These are phyloP conservation scores for Heliocidaris erythrogramma DNA, from an alignment of 35 echinoderm and acorn worm species.

Conservation along the genomic window DNA sequence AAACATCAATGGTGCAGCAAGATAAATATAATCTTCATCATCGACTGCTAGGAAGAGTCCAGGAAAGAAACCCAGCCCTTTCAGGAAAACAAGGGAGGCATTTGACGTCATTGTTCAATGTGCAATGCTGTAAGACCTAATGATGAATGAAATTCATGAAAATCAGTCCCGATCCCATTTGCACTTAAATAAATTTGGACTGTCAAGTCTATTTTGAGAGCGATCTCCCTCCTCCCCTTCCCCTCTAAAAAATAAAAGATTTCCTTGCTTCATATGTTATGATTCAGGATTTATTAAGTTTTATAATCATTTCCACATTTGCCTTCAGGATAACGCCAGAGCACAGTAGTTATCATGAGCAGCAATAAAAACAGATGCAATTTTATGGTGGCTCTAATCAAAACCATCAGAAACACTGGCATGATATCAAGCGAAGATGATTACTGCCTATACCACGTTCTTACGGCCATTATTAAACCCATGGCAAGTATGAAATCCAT, in stretches of 20 bases:
- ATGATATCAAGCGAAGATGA: too few relatives aligned
- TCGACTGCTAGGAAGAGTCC: not conserved
- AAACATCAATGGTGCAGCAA: not conserved
- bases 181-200: not conserved
- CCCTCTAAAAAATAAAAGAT: not conserved
- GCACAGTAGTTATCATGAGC: not conserved
- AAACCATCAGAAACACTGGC: too few relatives aligned
- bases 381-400: not conserved
- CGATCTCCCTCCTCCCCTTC: not conserved
- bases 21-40: slow-evolving; percentile 6
- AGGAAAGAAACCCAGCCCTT: not conserved
- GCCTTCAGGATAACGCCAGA: not conserved
- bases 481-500: not conserved
- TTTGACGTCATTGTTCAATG: slow-evolving; percentile 10
- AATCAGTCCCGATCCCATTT: not conserved
- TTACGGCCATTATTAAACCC: too few relatives aligned
- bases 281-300: not conserved
- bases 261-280: not conserved
- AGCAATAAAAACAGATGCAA: not conserved
- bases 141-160: slow-evolving; percentile 18
- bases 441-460: too few relatives aligned
- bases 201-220: slow-evolving; percentile 2
- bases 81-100: slow-evolving; percentile 1
- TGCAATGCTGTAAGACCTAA: slow-evolving; percentile 1
- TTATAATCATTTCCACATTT: not conserved